Evolutionary conservation across 2,797 vertebrate species (phyloP), one percentile per base, ranked within the genome.

Genomic region (Cynodonichthys magdalenae): DNA sequence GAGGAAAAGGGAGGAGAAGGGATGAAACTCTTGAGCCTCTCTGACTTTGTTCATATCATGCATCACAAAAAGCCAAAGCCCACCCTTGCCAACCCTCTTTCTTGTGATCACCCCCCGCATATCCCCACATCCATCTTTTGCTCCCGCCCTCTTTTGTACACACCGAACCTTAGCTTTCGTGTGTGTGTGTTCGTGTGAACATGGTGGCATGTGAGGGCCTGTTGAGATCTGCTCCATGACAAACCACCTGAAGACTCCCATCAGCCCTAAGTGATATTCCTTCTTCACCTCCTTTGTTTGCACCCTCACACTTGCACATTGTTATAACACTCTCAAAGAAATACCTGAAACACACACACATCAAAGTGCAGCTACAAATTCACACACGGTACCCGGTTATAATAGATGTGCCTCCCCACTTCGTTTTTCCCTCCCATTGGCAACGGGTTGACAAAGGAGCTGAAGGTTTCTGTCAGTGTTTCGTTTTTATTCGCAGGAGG

Each of bases 201-300:
- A 65, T 53, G 51, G 62, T 29, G 63, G 75, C 92, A 64, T 88
- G 92, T 75, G 62, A 34, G 71, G 84, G 60, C 93, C 75, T 91
- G 91, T 87, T 81, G 46, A 65, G 74, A 82, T 87, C 81, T 69
- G 83, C 59, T 87, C 82, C 53, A 63, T 88, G 86, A 85, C 86
- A 75, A 75, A 89, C 68, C 73, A 84, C 80, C 80, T 80, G 46
- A 86, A 84, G 80, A 78, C 75, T 88, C 62, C 64, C 45, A 60
- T 66, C 69, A 71, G 71, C 66, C 69, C 66, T 28, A 54, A 79
- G 51, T 46, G 28, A 48, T 72, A 41, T 49, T 59, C 66, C 66
- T 53, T 29, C 54, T 53, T 62, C 45, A 11, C 58, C 56, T 12
- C 54, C 54, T 58, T 56, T 28, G 15, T 34, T 49, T 45, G 20